These are phyloP conservation scores for Dicrurus megarhynchus DNA, from an alignment of 2,113 vertebrate genomes.

Conservation along the genomic window DNA sequence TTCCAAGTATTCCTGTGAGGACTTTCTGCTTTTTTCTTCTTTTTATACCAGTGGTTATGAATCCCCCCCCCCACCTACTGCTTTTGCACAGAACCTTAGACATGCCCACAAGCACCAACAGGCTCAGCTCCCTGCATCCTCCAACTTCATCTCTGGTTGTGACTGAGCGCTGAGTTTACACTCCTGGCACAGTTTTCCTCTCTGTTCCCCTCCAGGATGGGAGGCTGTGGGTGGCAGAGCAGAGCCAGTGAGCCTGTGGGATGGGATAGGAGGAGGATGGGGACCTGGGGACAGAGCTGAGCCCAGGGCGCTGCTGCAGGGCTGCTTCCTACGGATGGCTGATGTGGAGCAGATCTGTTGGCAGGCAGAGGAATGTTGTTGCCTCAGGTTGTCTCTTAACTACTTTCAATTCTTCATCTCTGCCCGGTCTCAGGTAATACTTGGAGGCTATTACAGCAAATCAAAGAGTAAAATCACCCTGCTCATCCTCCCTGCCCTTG, in stretches of 20 bases:
- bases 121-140: background rate
- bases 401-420: background rate
- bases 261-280: accelerated
- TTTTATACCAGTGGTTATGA: accelerated
- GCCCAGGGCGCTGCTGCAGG: accelerated
- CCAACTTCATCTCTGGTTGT: accelerated
- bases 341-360: background rate
- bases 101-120: accelerated
- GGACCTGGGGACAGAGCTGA: background rate
- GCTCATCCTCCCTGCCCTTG: background rate
- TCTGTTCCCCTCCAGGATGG: accelerated
- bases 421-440: background rate
- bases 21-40: background rate
- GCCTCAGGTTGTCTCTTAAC: background rate
- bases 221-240: accelerated
- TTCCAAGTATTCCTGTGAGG: background rate
- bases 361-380: background rate
- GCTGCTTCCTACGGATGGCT: background rate
- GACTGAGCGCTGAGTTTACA: accelerated
- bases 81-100: background rate
- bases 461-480: background rate
- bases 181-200: background rate
- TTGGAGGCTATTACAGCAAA: background rate
- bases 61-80: accelerated
- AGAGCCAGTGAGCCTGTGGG: background rate